These are phyloP conservation scores for Yponomeuta plumbellus DNA, from an alignment of 2,888 invertebrate species.

Conservation along the genomic window DNA sequence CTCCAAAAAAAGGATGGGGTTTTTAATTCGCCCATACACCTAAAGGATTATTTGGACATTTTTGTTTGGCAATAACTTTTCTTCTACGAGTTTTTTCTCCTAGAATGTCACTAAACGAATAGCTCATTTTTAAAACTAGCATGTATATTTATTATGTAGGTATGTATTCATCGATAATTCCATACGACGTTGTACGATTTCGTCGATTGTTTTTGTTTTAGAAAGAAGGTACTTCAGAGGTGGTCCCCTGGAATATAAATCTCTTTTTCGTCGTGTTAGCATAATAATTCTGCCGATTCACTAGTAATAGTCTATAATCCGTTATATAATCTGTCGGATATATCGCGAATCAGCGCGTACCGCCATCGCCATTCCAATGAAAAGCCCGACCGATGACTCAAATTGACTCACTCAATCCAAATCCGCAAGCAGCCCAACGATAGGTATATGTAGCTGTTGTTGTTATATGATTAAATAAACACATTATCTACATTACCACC, in stretches of 20 bases:
- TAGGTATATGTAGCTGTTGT: neutral
- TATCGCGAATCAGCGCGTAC: neutral
- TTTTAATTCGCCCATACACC: too few relatives aligned
- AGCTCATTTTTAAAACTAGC: too few relatives aligned
- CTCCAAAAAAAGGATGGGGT: too few relatives aligned
- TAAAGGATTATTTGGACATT: too few relatives aligned
- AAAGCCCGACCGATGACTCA: slow-evolving; percentile 47
- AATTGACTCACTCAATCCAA: slow-evolving; percentile 19
- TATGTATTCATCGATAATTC: too few relatives aligned
- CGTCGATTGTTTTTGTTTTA: too few relatives aligned
- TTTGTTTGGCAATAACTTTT: too few relatives aligned
- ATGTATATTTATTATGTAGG: too few relatives aligned
- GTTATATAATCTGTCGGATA: neutral
- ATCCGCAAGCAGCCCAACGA: neutral
- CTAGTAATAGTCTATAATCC: neutral
- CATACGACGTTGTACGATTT: too few relatives aligned
- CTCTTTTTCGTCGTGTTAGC: neutral
- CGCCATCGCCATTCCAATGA: slow-evolving; percentile 40
- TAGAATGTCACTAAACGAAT: too few relatives aligned
- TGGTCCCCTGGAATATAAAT: neutral
- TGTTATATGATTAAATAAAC: slow-evolving; percentile 1
- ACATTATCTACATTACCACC: neutral
- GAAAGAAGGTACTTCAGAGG: too few relatives aligned
- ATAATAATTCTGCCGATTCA: neutral
- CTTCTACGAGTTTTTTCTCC: too few relatives aligned